Conservation (phyloP, 2,888 invertebrate species). For the Drosophila merina region DNA sequence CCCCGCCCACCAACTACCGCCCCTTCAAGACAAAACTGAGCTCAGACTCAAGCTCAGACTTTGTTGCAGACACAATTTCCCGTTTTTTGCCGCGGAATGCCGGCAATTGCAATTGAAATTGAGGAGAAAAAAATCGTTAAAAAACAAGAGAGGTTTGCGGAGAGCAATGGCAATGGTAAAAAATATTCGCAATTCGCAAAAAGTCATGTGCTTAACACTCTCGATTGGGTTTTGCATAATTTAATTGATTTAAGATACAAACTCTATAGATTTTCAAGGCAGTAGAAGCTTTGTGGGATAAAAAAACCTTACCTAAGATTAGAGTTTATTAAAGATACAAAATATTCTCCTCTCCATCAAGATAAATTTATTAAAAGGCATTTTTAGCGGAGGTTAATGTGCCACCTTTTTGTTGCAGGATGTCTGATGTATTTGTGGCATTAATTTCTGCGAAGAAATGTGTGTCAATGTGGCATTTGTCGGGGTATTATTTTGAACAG, state of each 20-base stretch:
- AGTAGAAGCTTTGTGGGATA: not conserved
- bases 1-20: not conserved
- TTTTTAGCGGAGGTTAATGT: no score
- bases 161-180: conserved; percentile 7
- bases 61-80: conserved; percentile 50
- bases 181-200: conserved; percentile 18
- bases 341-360: no score
- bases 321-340: no score
- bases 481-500: conserved; percentile 23
- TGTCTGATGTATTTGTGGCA: conserved; percentile 9
- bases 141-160: conserved; percentile 2
- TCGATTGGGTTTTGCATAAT: not conserved
- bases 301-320: no score
- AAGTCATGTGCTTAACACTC: conserved; percentile 59
- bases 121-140: conserved; percentile 24
- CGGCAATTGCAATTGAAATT: conserved; percentile 41
- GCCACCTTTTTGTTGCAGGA: not conserved
- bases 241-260: not conserved
- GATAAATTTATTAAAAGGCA: no score
- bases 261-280: not conserved
- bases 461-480: conserved; percentile 53
- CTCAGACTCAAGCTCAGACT: conserved; percentile 40
- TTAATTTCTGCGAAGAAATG: conserved; percentile 30
- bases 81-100: conserved; percentile 42
- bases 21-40: conserved; percentile 17